These are phyloP conservation scores for Antennarius maculatus DNA, from an alignment of 2,797 vertebrate genomes.

Conservation along the genomic window DNA sequence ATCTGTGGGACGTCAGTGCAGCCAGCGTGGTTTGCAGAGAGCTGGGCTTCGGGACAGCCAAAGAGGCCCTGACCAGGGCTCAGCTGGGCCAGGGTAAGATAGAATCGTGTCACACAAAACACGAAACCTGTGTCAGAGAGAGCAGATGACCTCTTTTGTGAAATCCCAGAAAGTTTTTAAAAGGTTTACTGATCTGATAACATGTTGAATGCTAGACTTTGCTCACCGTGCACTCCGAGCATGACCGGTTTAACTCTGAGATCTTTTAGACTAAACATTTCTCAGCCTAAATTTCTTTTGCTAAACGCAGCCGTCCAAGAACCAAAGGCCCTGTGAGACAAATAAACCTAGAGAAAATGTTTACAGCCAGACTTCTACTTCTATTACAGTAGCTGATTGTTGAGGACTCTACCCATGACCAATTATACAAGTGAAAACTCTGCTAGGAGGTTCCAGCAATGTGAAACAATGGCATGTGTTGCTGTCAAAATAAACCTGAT, in stretches of 20 bases:
- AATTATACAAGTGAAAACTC: constrained; percentile 55
- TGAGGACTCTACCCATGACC: constrained; percentile 61
- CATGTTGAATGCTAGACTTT: constrained; percentile 13
- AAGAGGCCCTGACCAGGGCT: constrained; percentile 87
- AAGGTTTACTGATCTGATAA: constrained; percentile 20
- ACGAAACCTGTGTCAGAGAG: constrained; percentile 1
- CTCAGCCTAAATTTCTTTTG: constrained; percentile 48
- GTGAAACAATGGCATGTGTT: constrained; percentile 37
- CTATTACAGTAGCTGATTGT: constrained; percentile 52
- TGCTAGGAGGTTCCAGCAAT: constrained; percentile 35
- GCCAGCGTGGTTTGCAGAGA: constrained; percentile 94
- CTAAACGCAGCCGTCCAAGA: constrained; percentile 37
- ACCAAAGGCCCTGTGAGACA: constrained; percentile 40
- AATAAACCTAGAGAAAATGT: constrained; percentile 66
- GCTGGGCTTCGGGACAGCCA: constrained; percentile 91
- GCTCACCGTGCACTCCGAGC: constrained; percentile 16
- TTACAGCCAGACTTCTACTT: constrained; percentile 56
- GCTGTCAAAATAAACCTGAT: constrained; percentile 64
- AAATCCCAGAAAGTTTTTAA: neutral
- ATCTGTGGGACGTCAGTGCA: constrained; percentile 88
- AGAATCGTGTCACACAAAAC: constrained; percentile 10
- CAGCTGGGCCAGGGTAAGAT: constrained; percentile 90
- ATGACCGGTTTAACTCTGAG: constrained; percentile 28
- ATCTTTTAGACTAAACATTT: constrained; percentile 70
- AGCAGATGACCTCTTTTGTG: constrained; percentile 8